Evolutionary conservation across 2,888 invertebrate species (phyloP).

Genomic region (Chesias legatella): DNA sequence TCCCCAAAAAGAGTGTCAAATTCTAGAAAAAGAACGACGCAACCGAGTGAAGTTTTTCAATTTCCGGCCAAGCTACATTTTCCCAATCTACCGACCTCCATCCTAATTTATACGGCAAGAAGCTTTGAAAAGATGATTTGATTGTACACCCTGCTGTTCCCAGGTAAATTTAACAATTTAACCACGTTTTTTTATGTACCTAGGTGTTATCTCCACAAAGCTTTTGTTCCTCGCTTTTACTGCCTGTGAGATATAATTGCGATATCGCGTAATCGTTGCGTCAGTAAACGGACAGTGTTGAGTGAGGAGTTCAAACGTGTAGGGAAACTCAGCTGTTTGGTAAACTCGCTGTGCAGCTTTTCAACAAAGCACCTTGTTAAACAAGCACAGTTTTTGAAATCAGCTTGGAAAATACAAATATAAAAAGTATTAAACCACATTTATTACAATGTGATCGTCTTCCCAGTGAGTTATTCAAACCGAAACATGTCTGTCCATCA

Average conservation of each 20-base stretch:
- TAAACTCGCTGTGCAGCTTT: no score
- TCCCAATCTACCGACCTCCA: slow-evolving; percentile 64
- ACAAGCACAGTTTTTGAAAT: no score
- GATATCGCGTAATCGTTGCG: slow-evolving; percentile 46
- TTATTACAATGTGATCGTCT: no score
- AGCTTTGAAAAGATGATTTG: slow-evolving; percentile 66
- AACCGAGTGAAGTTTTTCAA: slow-evolving; percentile 71
- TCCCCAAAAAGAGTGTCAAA: slow-evolving; percentile 54
- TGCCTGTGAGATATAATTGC: slow-evolving; percentile 52
- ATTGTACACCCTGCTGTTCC: slow-evolving; percentile 66
- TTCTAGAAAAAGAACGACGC: slow-evolving; percentile 57
- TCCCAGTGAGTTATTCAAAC: no score
- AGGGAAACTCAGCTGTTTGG: neutral
- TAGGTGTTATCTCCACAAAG: slow-evolving; percentile 58
- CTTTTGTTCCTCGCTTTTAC: slow-evolving; percentile 48
- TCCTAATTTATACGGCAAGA: slow-evolving; percentile 68
- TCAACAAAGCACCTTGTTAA: no score
- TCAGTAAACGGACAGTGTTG: slow-evolving; percentile 33
- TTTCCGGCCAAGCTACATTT: slow-evolving; percentile 70
- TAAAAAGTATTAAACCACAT: no score
- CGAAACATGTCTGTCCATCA: no score
- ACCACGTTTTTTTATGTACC: slow-evolving; percentile 63
- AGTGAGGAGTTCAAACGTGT: slow-evolving; percentile 9
- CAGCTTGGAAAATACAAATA: no score
- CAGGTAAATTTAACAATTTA: slow-evolving; percentile 71